Conservation (phyloP, 2,113 vertebrate genomes). For the Erpornis zantholeuca region DNA sequence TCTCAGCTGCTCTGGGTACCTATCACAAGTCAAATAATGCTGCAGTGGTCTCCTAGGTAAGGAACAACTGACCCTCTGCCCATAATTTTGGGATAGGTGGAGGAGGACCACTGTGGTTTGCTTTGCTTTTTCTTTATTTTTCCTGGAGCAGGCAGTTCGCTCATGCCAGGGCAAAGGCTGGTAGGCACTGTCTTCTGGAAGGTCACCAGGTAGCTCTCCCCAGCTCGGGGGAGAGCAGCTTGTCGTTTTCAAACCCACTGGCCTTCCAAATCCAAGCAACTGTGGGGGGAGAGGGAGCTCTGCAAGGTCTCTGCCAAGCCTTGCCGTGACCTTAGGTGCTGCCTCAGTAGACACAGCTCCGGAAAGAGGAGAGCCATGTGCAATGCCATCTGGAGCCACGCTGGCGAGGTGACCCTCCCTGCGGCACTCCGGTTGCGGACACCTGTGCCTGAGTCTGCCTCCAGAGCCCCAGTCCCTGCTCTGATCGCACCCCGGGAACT, state of each 20-base stretch:
- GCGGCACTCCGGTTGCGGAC: not conserved
- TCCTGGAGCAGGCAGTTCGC: not conserved
- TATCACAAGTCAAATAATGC: not conserved
- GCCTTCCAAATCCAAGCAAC: not conserved
- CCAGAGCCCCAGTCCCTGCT: not conserved
- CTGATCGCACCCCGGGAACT: rapidly evolving
- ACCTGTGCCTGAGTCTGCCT: slow-evolving; percentile 50
- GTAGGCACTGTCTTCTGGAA: slow-evolving; percentile 5
- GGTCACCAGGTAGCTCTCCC: slow-evolving; percentile 19
- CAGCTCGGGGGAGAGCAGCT: not conserved
- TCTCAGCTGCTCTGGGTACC: not conserved
- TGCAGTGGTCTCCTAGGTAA: not conserved
- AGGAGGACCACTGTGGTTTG: not conserved
- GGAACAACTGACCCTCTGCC: rapidly evolving
- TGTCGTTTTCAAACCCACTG: not conserved
- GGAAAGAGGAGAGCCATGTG: slow-evolving; percentile 40
- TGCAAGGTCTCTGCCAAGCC: slow-evolving; percentile 37
- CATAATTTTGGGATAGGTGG: not conserved
- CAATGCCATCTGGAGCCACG: slow-evolving; percentile 44
- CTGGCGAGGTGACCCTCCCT: slow-evolving; percentile 65
- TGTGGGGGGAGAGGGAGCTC: not conserved
- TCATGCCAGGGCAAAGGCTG: not conserved
- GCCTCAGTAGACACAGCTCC: slow-evolving; percentile 46
- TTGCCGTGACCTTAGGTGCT: slow-evolving; percentile 56
- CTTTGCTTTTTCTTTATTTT: not conserved